Base-by-base conservation (phyloP, 2,888 invertebrate genomes). In the Sphinx pinastri region DNA sequence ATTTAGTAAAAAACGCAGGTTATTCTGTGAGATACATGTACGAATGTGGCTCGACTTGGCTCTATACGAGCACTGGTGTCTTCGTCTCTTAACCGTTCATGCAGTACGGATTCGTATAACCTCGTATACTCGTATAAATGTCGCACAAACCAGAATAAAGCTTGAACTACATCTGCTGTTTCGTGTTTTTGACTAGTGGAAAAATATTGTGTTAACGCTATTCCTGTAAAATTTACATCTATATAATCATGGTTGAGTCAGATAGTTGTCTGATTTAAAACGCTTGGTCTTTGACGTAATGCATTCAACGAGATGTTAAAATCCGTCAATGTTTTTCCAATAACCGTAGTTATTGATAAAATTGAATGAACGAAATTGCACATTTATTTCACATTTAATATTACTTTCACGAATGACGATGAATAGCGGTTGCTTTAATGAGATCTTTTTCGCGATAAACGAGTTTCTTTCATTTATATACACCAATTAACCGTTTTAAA, bases 401-500 rank as follows among this genome's bases (percentile, higher is more conserved):
- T 38, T 60, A 69, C 19, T 69, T 14, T 25, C n/a, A 19, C 59
- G 45, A 45, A 51, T 54, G 59, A 49, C 6, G 19, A 19, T 69
- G 52, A 72, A 71, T 47, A 47, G 59, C 67, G 25, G 16, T n/a
- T 19, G 57, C 47, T 55, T 25, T 54, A 68, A 51, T 38, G 58
- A 63, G 55, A 47, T 67, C 47, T 55, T 71, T 63, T 67, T 54
- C 45, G 19, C 25, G 19, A 60, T 69, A 52, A 69, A 51, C 52
- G 54, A 69, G 55, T 69, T 71, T 71, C 54, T 54, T 71, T 60
- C 52, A 68, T 68, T 68, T 70, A 68, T 68, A 51, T 51, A 72
- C 74, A 79, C 81, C 79, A 82, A 83, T 83, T 82, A 84, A 78
- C 73, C 78, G 72, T 80, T 77, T 80, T 38, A 71, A 69, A 74